Evolutionary conservation across 2,888 invertebrate species (phyloP).

Genomic region (Odontocolon sp.): DNA sequence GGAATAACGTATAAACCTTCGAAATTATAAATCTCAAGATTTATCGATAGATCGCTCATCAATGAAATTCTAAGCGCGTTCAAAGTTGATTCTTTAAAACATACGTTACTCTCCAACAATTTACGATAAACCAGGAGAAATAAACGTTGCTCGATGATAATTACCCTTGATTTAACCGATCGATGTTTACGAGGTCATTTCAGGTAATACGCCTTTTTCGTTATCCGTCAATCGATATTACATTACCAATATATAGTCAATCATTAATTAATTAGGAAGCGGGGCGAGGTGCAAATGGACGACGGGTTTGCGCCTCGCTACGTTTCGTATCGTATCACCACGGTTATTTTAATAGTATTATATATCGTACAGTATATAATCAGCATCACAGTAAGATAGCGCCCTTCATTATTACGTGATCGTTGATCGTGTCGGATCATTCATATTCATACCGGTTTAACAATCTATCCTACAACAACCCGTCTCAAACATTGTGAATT

Average conservation of each 20-base stretch:
- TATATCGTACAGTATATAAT: slow-evolving; percentile 74
- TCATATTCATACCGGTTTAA: slow-evolving; percentile 68
- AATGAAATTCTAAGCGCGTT: slow-evolving; percentile 5
- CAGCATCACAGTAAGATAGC: slow-evolving; percentile 81
- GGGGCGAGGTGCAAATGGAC: slow-evolving; percentile 52
- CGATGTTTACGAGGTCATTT: slow-evolving; percentile 60
- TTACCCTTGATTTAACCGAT: slow-evolving; percentile 35
- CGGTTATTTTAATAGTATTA: slow-evolving; percentile 59
- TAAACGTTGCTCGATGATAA: slow-evolving; percentile 51
- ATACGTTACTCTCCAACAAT: slow-evolving; percentile 56
- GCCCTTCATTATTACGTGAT: slow-evolving; percentile 78
- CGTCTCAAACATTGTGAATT: slow-evolving; percentile 69
- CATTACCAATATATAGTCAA: slow-evolving; percentile 41
- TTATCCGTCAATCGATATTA: slow-evolving; percentile 49
- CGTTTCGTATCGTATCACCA: slow-evolving; percentile 46
- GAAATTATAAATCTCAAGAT: slow-evolving; percentile 2
- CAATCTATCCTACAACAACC: slow-evolving; percentile 78
- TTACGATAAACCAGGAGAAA: slow-evolving; percentile 64
- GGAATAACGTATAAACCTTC: neutral
- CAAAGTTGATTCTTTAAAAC: slow-evolving; percentile 26
- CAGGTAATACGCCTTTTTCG: slow-evolving; percentile 51
- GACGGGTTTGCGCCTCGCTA: slow-evolving; percentile 48
- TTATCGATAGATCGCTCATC: slow-evolving; percentile 47
- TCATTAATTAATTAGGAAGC: slow-evolving; percentile 46
- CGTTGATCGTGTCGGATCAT: slow-evolving; percentile 73